A percentile compares a stretch with the other conserved stretches of the same genome.
These are phyloP conservation scores for Drosophila anomelani DNA, from an alignment of 2,888 invertebrate genomes.

Conservation along the genomic window DNA sequence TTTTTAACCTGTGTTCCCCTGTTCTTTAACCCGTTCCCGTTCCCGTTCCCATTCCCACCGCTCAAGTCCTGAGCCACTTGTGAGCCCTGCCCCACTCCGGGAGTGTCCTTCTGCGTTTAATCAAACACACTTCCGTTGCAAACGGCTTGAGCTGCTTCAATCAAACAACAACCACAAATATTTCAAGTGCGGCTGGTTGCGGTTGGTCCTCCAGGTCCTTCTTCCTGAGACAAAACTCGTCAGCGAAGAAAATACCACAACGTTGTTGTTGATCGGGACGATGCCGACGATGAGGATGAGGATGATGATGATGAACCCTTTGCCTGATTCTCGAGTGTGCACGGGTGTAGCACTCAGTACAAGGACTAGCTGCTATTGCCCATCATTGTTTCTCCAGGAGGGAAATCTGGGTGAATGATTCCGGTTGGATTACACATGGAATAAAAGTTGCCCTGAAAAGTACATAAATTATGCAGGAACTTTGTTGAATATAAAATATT, in stretches of 20 bases:
- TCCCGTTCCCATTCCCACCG: slow-evolving; percentile 21
- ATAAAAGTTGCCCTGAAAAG: neutral
- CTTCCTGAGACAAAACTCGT: slow-evolving; percentile 73
- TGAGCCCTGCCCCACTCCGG: slow-evolving; percentile 32
- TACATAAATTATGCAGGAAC: neutral
- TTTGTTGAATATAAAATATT: neutral
- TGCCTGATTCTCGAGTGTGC: slow-evolving; percentile 69
- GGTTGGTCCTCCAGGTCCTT: slow-evolving; percentile 31
- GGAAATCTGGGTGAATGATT: slow-evolving; percentile 70
- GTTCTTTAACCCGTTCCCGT: slow-evolving; percentile 1
- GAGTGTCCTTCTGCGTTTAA: slow-evolving; percentile 76
- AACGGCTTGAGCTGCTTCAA: slow-evolving; percentile 79
- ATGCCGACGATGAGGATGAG: neutral
- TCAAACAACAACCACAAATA: slow-evolving; percentile 79
- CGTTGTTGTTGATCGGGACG: slow-evolving; percentile 62
- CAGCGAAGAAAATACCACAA: slow-evolving; percentile 74
- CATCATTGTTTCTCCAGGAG: slow-evolving; percentile 40
- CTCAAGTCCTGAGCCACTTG: slow-evolving; percentile 31
- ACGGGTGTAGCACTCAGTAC: slow-evolving; percentile 58
- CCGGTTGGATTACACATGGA: slow-evolving; percentile 10
- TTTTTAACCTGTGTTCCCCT: slow-evolving; percentile 34
- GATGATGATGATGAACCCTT: slow-evolving; percentile 72
- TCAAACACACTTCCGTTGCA: slow-evolving; percentile 79
- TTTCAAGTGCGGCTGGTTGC: slow-evolving; percentile 75
- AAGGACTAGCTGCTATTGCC: slow-evolving; percentile 51